A percentile compares a stretch with the other conserved stretches of the same genome.
These are phyloP conservation scores for Hydraecia micacea DNA, from an alignment of 2,888 invertebrate species.

Conservation along the genomic window DNA sequence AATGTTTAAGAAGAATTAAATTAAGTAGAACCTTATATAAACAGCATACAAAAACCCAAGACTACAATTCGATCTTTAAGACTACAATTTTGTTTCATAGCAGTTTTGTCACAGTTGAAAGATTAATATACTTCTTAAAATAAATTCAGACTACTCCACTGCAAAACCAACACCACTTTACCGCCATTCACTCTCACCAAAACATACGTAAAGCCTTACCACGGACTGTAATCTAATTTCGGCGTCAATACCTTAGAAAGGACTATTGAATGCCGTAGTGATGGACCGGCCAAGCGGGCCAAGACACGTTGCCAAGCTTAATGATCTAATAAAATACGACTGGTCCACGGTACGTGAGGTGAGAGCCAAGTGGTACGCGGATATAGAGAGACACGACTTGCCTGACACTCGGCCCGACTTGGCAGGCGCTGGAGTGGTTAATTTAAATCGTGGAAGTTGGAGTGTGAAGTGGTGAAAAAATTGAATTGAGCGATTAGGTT, in stretches of 20 bases:
- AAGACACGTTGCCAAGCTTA: slow-evolving; percentile 77
- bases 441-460: slow-evolving; percentile 50
- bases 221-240: slow-evolving; percentile 64
- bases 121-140: neutral
- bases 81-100: neutral
- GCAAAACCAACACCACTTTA: slow-evolving; percentile 17
- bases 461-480: slow-evolving; percentile 23
- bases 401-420: slow-evolving; percentile 42
- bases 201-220: slow-evolving; percentile 49
- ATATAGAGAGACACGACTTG: slow-evolving; percentile 46
- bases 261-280: slow-evolving; percentile 74
- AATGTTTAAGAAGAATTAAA: neutral
- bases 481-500: slow-evolving; percentile 18
- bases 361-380: slow-evolving; percentile 64
- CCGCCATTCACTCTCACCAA: slow-evolving; percentile 21
- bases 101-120: no score
- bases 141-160: neutral
- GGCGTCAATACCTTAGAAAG: slow-evolving; percentile 55
- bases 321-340: slow-evolving; percentile 84
- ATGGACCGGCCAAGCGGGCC: slow-evolving; percentile 71
- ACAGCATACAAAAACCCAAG: neutral
- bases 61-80: neutral
- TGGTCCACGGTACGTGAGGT: slow-evolving; percentile 73
- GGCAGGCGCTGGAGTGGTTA: slow-evolving; percentile 34
- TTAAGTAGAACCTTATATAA: neutral